Percentiles rank a stretch among this genome's conserved stretches.
These are phyloP conservation scores for Ooceraea biroi DNA, from an alignment of 1,140 invertebrate species.

Conservation along the genomic window DNA sequence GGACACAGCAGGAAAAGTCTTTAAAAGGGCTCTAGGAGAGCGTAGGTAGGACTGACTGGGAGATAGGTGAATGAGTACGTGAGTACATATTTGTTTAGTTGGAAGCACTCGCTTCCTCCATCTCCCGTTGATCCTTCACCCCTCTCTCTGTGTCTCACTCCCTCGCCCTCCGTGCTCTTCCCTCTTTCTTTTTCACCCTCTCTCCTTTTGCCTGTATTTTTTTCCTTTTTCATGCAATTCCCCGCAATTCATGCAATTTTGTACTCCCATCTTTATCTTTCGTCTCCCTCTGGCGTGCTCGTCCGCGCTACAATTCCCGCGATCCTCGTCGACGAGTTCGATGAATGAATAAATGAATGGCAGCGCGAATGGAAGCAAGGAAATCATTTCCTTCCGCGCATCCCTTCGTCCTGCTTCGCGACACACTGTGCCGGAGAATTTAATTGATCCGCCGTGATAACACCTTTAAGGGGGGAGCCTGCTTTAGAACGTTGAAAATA, in stretches of 20 bases:
- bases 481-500: too few species aligned
- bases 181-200: slow-evolving; percentile 16
- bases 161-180: neutral
- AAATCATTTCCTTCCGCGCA: slow-evolving; percentile 64
- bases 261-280: slow-evolving; percentile 15
- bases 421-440: slow-evolving; percentile 16
- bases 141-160: slow-evolving; percentile 30
- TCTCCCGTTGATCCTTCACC: slow-evolving; percentile 62
- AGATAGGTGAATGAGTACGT: slow-evolving; percentile 86
- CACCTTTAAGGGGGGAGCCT: too few species aligned
- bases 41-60: slow-evolving; percentile 78
- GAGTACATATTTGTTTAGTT: slow-evolving; percentile 86
- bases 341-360: slow-evolving; percentile 80
- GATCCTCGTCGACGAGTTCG: slow-evolving; percentile 63
- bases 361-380: slow-evolving; percentile 68
- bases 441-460: slow-evolving; percentile 62
- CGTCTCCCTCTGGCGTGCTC: slow-evolving; percentile 3
- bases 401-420: slow-evolving; percentile 26
- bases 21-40: slow-evolving; percentile 83
- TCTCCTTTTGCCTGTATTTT: neutral
- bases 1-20: slow-evolving; percentile 80
- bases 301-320: slow-evolving; percentile 34
- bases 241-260: too few species aligned
- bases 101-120: slow-evolving; percentile 82
- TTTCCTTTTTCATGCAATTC: neutral